These are phyloP conservation scores for Raphicerus campestris DNA, from an alignment of 2,113 vertebrate species.

Conservation along the genomic window DNA sequence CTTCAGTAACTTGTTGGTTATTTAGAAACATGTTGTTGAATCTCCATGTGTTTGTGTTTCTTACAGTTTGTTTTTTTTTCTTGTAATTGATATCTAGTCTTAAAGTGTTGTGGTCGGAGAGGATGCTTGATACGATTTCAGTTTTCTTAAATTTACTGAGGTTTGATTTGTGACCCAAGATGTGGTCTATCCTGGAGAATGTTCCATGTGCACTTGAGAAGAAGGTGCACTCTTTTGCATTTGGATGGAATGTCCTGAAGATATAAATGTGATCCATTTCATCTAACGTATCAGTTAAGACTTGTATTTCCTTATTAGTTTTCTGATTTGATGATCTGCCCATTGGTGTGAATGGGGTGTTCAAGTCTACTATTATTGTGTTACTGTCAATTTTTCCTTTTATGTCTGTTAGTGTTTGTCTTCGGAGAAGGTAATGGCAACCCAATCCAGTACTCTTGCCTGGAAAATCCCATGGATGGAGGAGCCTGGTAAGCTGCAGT, in stretches of 20 bases:
- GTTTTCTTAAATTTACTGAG: neutral
- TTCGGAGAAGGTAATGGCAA: neutral
- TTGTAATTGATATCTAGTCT: neutral
- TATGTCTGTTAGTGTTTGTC: neutral
- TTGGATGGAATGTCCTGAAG: neutral
- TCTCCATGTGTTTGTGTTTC: neutral
- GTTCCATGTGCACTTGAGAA: neutral
- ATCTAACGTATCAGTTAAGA: neutral
- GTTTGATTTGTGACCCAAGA: neutral
- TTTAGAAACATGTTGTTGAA: neutral
- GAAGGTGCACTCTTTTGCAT: neutral
- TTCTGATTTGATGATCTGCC: neutral
- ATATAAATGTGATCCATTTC: neutral
- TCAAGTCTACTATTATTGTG: neutral
- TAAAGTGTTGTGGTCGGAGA: neutral
- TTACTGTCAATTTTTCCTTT: neutral
- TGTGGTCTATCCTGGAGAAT: neutral
- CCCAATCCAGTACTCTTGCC: no score
- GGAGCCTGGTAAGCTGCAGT: no score
- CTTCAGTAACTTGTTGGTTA: neutral
- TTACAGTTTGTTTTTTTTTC: neutral
- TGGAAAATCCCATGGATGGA: no score
- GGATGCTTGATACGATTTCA: neutral
- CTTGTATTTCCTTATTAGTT: neutral
- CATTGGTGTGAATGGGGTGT: neutral